Evolutionary conservation across 2,888 invertebrate genomes (phyloP), one percentile per base, ranked within the genome.

Genomic region (Netelia virgata): DNA sequence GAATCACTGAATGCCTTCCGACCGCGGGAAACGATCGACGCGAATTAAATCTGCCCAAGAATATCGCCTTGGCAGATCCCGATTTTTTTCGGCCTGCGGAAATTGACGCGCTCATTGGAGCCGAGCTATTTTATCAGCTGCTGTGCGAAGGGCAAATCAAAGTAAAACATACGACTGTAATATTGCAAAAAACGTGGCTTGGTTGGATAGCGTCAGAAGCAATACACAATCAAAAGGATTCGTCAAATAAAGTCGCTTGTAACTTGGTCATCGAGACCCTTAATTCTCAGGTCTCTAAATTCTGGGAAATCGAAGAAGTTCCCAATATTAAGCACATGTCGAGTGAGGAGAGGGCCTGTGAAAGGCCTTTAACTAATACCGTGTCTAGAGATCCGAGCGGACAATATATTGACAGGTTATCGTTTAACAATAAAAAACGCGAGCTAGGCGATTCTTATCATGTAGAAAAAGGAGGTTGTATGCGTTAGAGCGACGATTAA

Each of bases 151-250:
- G 83, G 70, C 86, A 86, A 69, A 50, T 83, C 14, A 78, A 57
- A 28, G 57, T 84, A 14, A 66, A 11, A 2, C 57, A 69, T 59
- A 66, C 63, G 11, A 55, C 73, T 20, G 28, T 73, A n/a, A 47
- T 79, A 16, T 68, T 85, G 23, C 85, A 85, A 61, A 86, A 83
- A 53, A 85, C 85, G 8, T 64, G 64, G 28, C 41, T 86, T 1
- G 80, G 86, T 2, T 85, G 86, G 86, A 28, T 86, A 10, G 69
- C 78, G 3, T 43, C 73, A 8, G 78, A 83, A 53, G 57, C 9
- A 36, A 63, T 16, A 61, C 18, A 66, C 23, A 28, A 16, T 64
- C 57, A 11, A 14, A 57, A 41, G 28, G n/a, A 3, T 9, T 41
- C 57, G 18, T 47, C 18, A 16, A 72, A 55, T 18, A 41, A 16